Evolutionary conservation across 2,888 invertebrate genomes (phyloP).

Genomic region (Argyresthia goedartella): DNA sequence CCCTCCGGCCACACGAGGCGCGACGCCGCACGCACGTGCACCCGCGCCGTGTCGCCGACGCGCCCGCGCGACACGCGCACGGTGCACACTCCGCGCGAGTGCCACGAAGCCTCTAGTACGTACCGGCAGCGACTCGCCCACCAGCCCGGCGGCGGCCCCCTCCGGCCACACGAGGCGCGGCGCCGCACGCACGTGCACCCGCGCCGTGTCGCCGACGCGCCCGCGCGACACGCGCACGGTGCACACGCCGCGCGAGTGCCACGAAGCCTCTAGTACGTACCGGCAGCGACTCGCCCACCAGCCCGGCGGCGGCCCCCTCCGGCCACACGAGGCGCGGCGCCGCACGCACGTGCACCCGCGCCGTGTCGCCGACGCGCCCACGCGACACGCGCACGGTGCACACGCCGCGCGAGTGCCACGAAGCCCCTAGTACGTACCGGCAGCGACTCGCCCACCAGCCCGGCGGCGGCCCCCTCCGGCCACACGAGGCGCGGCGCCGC

Average conservation of each 20-base stretch:
- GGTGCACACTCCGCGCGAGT: conserved; percentile 38
- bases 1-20: conserved; percentile 39
- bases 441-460: conserved; percentile 1
- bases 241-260: conserved; percentile 41
- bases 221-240: conserved; percentile 43
- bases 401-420: conserved; percentile 39
- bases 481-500: conserved; percentile 48
- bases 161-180: conserved; percentile 46
- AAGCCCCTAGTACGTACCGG: conserved; percentile 39
- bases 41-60: conserved; percentile 41
- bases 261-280: background rate
- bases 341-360: conserved; percentile 45
- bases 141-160: conserved; percentile 17
- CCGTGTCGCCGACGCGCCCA: conserved; percentile 36
- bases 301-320: conserved; percentile 22
- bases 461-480: conserved; percentile 29
- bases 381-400: conserved; percentile 40
- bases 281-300: conserved; percentile 4
- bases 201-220: conserved; percentile 35
- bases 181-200: conserved; percentile 46
- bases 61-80: conserved; percentile 45
- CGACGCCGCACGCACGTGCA: conserved; percentile 49
- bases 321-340: conserved; percentile 53
- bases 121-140: conserved; percentile 5
- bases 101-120: no score